These are phyloP conservation scores for Pseudobourletiella spinata DNA, from an alignment of 1,140 invertebrate genomes.

Conservation along the genomic window DNA sequence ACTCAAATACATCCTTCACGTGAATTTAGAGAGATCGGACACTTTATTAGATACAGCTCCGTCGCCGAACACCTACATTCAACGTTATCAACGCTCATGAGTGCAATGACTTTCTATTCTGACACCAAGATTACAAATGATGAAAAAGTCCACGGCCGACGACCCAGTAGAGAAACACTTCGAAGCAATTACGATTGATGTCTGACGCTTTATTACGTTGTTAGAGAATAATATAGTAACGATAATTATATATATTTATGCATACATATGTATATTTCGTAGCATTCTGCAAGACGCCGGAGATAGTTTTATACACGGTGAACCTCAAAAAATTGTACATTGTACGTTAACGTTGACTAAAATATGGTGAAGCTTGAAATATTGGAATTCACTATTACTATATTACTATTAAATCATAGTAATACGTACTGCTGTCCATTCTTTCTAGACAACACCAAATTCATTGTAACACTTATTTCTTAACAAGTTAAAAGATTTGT, in stretches of 20 bases:
- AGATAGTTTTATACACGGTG: neutral
- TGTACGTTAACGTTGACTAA: neutral
- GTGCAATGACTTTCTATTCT: too few species aligned
- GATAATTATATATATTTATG: too few species aligned
- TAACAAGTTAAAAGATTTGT: neutral
- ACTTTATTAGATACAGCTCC: too few species aligned
- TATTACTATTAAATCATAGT: neutral
- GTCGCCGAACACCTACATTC: neutral
- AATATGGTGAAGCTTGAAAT: neutral
- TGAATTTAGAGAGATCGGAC: too few species aligned
- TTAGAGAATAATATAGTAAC: neutral
- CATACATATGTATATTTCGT: neutral
- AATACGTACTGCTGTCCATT: neutral
- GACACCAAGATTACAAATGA: too few species aligned
- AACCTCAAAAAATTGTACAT: neutral
- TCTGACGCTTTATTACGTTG: neutral
- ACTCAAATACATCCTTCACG: too few species aligned
- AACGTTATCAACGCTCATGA: neutral
- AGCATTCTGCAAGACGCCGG: neutral
- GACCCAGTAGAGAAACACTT: too few species aligned
- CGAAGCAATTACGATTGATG: neutral
- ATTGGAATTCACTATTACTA: neutral
- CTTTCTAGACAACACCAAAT: neutral
- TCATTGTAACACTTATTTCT: neutral
- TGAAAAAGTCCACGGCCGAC: too few species aligned